Evolutionary conservation across 2,888 invertebrate species (phyloP).

Genomic region (Branchellion lobata): DNA sequence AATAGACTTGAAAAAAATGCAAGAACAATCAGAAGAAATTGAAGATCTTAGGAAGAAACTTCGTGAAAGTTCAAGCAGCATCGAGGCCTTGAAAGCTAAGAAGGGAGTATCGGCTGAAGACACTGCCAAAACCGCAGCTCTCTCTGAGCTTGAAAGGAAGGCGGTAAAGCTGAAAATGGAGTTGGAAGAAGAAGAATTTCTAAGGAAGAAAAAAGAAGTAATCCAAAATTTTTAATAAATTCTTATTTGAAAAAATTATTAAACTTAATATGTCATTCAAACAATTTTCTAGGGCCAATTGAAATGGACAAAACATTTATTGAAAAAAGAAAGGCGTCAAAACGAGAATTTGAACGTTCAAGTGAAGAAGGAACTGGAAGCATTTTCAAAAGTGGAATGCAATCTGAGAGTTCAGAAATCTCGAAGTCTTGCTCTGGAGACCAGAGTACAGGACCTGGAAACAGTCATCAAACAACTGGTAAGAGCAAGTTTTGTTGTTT

Average conservation of each 20-base stretch:
- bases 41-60: slow-evolving; percentile 24
- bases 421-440: slow-evolving; percentile 24
- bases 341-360: background rate
- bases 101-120: background rate
- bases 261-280: too few relatives aligned
- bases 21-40: slow-evolving; percentile 40
- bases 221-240: too few relatives aligned
- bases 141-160: slow-evolving; percentile 32
- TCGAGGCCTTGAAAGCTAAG: slow-evolving; percentile 24
- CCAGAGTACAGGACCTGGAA: slow-evolving; percentile 28
- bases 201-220: slow-evolving; percentile 32
- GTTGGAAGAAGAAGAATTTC: slow-evolving; percentile 23
- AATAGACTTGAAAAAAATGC: slow-evolving; percentile 33
- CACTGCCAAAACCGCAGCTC: slow-evolving; percentile 22
- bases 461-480: slow-evolving; percentile 19
- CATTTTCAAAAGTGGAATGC: background rate
- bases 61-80: background rate
- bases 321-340: background rate
- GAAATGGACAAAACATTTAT: background rate
- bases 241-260: background rate
- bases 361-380: slow-evolving; percentile 9
- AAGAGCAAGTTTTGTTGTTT: background rate
- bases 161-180: slow-evolving; percentile 31
- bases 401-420: slow-evolving; percentile 20
- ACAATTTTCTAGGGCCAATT: slow-evolving; percentile 6